These are phyloP conservation scores for Labroides dimidiatus DNA, from an alignment of 2,797 vertebrate species.

Conservation along the genomic window DNA sequence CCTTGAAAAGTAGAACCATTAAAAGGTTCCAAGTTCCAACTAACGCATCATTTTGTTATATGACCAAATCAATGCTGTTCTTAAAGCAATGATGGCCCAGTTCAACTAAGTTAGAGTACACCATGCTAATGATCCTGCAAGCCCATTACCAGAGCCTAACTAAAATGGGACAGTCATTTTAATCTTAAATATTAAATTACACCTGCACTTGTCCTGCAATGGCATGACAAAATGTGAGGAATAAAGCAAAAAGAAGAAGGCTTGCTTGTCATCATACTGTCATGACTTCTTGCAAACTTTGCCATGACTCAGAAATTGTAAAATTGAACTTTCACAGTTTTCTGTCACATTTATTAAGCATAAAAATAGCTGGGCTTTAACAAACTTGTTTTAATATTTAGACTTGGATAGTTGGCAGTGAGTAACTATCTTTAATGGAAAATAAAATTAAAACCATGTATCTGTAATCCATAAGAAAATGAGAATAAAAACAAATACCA, in stretches of 20 bases:
- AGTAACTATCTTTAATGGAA: no score
- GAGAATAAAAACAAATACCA: no score
- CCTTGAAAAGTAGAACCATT: conserved; percentile 45
- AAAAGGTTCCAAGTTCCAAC: conserved; percentile 16
- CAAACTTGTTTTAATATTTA: no score
- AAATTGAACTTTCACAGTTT: background rate
- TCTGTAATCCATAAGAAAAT: no score
- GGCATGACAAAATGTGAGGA: background rate
- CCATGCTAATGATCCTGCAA: no score
- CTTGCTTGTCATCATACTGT: background rate
- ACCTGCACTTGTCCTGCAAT: background rate
- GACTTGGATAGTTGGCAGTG: no score
- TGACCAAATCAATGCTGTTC: background rate
- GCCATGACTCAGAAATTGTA: background rate
- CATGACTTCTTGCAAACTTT: background rate
- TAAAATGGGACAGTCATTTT: background rate
- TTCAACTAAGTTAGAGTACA: no score
- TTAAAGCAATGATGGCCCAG: no score
- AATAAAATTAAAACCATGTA: no score
- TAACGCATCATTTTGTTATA: conserved; percentile 1
- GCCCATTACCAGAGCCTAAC: background rate
- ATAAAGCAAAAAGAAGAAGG: background rate
- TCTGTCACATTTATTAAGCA: no score
- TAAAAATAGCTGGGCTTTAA: no score
- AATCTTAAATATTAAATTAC: background rate